Base-by-base conservation (phyloP, 2,113 vertebrate species). In the Microcebus jonahi region DNA sequence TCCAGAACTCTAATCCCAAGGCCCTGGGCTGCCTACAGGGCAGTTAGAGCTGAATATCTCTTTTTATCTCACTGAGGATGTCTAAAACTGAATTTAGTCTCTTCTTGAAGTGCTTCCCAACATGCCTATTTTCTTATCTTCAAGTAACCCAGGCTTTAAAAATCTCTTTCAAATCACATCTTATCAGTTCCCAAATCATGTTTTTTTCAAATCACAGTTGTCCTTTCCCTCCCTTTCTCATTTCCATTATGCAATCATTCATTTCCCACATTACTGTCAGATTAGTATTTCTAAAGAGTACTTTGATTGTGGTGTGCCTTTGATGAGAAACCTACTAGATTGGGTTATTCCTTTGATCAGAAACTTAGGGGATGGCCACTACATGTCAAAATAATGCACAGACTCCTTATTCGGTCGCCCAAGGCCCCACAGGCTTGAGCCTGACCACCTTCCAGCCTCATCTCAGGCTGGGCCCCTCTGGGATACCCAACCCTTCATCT, bases 121-220 rank as follows among this genome's bases (percentile, higher is more conserved):
- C 73, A 29, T 59, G 29, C 70, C 71, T 59, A 0, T 80, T 39
- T 87, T 77, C 83, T 79, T 55, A 59, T 65, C 82, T 76, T 75
- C 29, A 39, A 89, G 61, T 63, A 67, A 34, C 23, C 17, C 8
- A 57, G 25, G n/a, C 80, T 87, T 73, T 18, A 53, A 18, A 59
- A n/a, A 59, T 48, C 29, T 31, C 25, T 50, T 76, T n/a, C n/a
- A 45, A 73, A 82, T 45, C 68, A 5, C 3, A 25, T 70, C n/a
- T 36, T 63, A 25, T 21, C 39, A 31, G 45, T 61, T 17, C 39
- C 67, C 57, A 31, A 48, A 7, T 68, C 71, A 29, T 23, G 7
- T 71, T 85, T 91, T 90, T 84, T 83, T 86, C 50, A 39, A 4
- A 95, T 34, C 36, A 39, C 65, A 17, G 48, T 15, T 39, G 23